A percentile compares a stretch with the other conserved stretches of the same genome.
Evolutionary conservation across 1,140 invertebrate species (phyloP).

Genomic region (Marisa cornuarietis): DNA sequence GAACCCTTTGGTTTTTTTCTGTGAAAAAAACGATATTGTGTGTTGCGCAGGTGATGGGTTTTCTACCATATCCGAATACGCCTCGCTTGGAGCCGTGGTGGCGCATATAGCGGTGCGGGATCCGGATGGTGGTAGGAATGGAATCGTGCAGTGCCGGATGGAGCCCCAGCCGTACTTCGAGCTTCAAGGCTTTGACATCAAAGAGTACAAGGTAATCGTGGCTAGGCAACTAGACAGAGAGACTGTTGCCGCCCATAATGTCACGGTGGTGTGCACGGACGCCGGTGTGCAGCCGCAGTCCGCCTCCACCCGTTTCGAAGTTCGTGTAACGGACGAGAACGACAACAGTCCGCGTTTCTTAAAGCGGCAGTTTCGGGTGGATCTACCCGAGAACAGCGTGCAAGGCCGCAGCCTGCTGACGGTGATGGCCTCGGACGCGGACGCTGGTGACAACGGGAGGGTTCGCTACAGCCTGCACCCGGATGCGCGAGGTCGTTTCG

Average conservation of each 20-base stretch:
- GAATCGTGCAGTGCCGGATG: slow-evolving; percentile 48
- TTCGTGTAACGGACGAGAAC: slow-evolving; percentile 89
- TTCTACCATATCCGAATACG: slow-evolving; percentile 45
- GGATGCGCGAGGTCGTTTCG: slow-evolving; percentile 24
- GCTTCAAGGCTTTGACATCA: slow-evolving; percentile 47
- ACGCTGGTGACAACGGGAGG: slow-evolving; percentile 74
- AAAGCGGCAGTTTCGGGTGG: slow-evolving; percentile 29
- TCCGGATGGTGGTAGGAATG: slow-evolving; percentile 51
- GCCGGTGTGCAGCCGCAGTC: slow-evolving; percentile 79
- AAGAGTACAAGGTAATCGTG: slow-evolving; percentile 59
- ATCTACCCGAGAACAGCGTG: slow-evolving; percentile 51
- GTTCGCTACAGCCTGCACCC: slow-evolving; percentile 41
- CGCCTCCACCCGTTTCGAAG: slow-evolving; percentile 77
- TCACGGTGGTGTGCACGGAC: slow-evolving; percentile 84
- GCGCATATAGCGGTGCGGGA: slow-evolving; percentile 53
- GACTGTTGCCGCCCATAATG: slow-evolving; percentile 75
- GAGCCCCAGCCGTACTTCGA: slow-evolving; percentile 41
- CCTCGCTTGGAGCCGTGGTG: slow-evolving; percentile 47
- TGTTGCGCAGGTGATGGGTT: slow-evolving; percentile 13
- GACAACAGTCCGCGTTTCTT: slow-evolving; percentile 86
- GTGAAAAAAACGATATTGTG: too few species aligned
- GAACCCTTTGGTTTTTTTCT: too few species aligned
- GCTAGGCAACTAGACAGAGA: slow-evolving; percentile 81
- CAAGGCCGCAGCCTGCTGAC: slow-evolving; percentile 64
- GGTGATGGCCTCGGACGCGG: slow-evolving; percentile 83